Percentiles rank a stretch among this genome's conserved stretches.
These are phyloP conservation scores for Limnodromus scolopaceus DNA, from an alignment of 2,797 vertebrate genomes.

Conservation along the genomic window DNA sequence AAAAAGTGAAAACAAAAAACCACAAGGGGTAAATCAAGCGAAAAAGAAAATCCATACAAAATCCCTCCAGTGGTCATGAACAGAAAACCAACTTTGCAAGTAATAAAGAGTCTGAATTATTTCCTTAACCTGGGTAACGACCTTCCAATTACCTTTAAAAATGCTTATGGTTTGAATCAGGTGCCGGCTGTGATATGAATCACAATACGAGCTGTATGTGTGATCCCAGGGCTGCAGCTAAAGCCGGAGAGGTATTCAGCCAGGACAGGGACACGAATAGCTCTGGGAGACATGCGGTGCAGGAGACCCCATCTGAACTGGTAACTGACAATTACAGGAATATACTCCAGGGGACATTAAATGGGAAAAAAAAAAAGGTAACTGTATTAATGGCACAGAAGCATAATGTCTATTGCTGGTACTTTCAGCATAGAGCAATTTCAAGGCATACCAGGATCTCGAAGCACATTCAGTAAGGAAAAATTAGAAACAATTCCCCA, in stretches of 20 bases:
- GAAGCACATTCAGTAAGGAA: neutral
- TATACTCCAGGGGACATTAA: neutral
- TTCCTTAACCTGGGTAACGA: neutral
- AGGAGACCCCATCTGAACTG: neutral
- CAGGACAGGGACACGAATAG: accelerated
- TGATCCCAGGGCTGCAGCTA: neutral
- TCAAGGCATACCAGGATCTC: neutral
- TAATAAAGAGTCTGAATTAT: neutral
- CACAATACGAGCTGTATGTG: accelerated
- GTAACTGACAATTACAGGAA: neutral
- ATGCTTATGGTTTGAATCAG: neutral
- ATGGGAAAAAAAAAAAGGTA: neutral
- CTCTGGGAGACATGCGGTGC: neutral
- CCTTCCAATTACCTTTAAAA: neutral
- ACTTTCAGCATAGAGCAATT: neutral
- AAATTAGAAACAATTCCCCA: neutral
- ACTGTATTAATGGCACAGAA: neutral
- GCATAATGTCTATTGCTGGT: neutral
- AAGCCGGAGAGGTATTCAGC: neutral
- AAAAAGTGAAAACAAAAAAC: neutral
- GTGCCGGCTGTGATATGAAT: neutral
- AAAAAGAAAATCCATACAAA: neutral
- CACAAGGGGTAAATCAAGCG: accelerated
- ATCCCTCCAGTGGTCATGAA: accelerated
- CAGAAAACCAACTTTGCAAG: neutral